Conservation (phyloP, 2,113 vertebrate genomes). For the Hypanus sabinus region DNA sequence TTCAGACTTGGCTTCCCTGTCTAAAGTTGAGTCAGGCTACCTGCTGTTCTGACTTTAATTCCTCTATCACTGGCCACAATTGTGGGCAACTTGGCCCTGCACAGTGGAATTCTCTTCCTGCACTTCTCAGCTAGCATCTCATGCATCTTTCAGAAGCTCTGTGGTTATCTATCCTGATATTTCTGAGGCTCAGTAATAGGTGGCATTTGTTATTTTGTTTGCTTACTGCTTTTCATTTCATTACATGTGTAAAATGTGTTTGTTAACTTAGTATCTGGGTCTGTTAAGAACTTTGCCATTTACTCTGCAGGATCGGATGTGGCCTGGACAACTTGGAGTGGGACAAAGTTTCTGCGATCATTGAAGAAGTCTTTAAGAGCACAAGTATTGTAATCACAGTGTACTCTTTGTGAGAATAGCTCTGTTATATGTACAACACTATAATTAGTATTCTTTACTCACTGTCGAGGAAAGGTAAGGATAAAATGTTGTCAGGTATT, state of each 20-base stretch:
- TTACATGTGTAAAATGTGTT: neutral
- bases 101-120: too few species aligned
- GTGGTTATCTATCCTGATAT: too few species aligned
- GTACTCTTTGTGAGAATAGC: conserved; percentile 63
- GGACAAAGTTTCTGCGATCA: conserved; percentile 69
- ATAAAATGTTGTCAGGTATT: neutral
- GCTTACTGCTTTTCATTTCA: neutral
- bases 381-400: conserved; percentile 76
- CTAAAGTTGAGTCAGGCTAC: too few species aligned
- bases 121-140: too few species aligned
- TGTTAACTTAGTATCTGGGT: neutral
- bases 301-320: conserved; percentile 78
- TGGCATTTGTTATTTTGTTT: too few species aligned
- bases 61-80: too few species aligned
- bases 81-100: too few species aligned
- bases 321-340: conserved; percentile 79
- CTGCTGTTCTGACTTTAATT: too few species aligned
- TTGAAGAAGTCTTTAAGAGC: conserved; percentile 71
- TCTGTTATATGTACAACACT: neutral
- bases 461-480: neutral
- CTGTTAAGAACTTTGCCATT: neutral
- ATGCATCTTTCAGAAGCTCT: too few species aligned
- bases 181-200: too few species aligned
- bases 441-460: neutral
- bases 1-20: too few species aligned